phyloP scores from a whole-genome alignment of 1,140 invertebrate genomes.

The Plodia interpunctella region DNA sequence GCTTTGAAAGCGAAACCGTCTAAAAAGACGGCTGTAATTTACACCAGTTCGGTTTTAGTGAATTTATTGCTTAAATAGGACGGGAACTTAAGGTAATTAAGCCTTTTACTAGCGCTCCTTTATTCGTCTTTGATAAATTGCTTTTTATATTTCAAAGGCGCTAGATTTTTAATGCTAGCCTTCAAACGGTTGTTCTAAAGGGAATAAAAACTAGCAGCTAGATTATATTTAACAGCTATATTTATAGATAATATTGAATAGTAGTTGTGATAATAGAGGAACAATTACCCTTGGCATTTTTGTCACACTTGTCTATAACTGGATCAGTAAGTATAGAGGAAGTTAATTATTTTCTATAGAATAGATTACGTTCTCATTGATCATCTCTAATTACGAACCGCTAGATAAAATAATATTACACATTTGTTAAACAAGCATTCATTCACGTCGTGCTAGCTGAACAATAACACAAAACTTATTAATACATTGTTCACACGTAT shows the following conservation, averaged over 20 bases:
- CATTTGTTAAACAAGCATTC: not conserved
- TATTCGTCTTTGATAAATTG: not conserved
- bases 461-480: not conserved
- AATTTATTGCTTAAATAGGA: slow-evolving; percentile 28
- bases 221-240: no score
- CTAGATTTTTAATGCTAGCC: no score
- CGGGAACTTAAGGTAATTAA: slow-evolving; percentile 1
- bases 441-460: not conserved
- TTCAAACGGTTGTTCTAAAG: no score
- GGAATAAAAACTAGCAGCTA: no score
- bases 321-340: no score
- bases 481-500: not conserved
- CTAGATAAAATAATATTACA: not conserved
- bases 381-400: not conserved
- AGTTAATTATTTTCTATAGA: no score
- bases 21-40: slow-evolving; percentile 60
- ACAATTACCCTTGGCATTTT: no score
- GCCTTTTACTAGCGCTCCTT: not conserved
- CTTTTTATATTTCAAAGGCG: slow-evolving; percentile 4
- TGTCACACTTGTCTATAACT: no score
- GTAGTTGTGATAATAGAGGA: no score
- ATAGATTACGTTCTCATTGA: no score
- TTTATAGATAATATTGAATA: no score
- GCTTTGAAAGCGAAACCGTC: slow-evolving; percentile 67
- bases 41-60: slow-evolving; percentile 59